Evolutionary conservation across 2,888 invertebrate species (phyloP).

Genomic region (Mythimna ferrago): DNA sequence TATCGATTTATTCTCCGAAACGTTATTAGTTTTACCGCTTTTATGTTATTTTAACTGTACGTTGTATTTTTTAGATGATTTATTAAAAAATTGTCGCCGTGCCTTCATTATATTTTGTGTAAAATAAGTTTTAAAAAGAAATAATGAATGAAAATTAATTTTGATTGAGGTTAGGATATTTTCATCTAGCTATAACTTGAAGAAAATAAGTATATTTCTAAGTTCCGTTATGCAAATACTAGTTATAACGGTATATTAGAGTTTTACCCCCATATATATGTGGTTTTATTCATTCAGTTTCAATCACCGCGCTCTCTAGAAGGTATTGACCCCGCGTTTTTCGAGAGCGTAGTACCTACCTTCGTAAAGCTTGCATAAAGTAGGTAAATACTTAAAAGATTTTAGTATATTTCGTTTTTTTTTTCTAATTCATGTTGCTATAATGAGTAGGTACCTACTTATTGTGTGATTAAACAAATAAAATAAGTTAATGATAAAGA

Average conservation of each 20-base stretch:
- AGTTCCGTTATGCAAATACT: background rate
- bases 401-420: background rate
- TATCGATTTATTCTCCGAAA: constrained; percentile 63
- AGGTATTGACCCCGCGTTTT: constrained; percentile 59
- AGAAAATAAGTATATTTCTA: background rate
- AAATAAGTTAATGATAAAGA: background rate
- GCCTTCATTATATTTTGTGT: background rate
- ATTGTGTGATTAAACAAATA: background rate
- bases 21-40: constrained; percentile 56
- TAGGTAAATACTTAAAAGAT: background rate
- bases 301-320: constrained; percentile 10
- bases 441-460: background rate
- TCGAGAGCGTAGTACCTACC: constrained; percentile 13
- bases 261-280: background rate
- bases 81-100: background rate
- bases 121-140: background rate
- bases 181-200: background rate
- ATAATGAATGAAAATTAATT: background rate
- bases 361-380: no score
- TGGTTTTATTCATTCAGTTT: background rate
- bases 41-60: constrained; percentile 26
- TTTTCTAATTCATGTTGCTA: no score
- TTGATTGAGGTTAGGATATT: constrained; percentile 40
- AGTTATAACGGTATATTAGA: no score
- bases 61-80: background rate